Percentiles rank a stretch among this genome's conserved stretches.
phyloP scores from a whole-genome alignment of 2,888 invertebrate genomes.

The Calameuta idolon region DNA sequence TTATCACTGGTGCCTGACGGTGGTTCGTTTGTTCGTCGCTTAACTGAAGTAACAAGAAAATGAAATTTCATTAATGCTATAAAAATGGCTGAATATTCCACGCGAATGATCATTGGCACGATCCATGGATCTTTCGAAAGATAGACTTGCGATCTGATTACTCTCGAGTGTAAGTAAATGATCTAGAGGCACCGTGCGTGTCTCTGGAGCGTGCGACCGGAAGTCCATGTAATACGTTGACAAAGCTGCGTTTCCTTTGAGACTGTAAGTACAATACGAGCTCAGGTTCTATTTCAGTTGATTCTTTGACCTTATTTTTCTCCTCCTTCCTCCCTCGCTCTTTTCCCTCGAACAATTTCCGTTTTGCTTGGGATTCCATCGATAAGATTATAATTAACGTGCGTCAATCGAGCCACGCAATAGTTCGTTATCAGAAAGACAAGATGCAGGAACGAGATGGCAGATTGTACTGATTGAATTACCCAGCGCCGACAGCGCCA shows the following conservation, averaged over 20 bases:
- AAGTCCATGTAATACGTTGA: constrained; percentile 62
- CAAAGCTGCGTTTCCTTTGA: constrained; percentile 40
- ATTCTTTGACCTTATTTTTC: background rate
- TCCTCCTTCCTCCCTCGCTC: background rate
- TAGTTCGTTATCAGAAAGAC: background rate
- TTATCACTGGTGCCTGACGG: background rate
- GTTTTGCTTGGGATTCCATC: background rate
- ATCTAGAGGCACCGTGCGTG: constrained; percentile 35
- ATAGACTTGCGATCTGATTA: background rate
- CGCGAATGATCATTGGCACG: background rate
- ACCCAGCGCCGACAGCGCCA: background rate
- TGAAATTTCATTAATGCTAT: background rate
- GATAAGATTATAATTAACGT: background rate
- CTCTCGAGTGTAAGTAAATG: background rate
- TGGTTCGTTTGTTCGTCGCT: background rate
- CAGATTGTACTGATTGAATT: background rate
- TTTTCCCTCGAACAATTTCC: background rate
- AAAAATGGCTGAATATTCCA: background rate
- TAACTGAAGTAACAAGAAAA: background rate
- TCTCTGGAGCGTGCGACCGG: constrained; percentile 62
- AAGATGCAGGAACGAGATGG: background rate
- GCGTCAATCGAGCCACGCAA: background rate
- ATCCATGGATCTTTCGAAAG: background rate
- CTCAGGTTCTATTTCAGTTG: background rate
- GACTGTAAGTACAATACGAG: constrained; percentile 36